These are phyloP conservation scores for Monopis laevigella DNA, from an alignment of 2,888 invertebrate genomes.

Conservation along the genomic window DNA sequence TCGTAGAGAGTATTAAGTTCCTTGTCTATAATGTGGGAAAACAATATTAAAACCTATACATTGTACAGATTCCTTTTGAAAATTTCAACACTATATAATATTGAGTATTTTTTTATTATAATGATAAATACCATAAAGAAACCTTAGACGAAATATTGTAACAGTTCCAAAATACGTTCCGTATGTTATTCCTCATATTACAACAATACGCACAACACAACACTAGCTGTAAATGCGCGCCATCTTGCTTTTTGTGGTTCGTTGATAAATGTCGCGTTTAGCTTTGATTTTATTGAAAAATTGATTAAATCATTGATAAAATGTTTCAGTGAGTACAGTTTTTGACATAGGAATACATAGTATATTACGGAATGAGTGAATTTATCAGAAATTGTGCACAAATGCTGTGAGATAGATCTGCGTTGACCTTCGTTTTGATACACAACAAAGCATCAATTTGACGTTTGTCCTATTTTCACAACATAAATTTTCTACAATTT, in stretches of 20 bases:
- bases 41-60: neutral
- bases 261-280: constrained; percentile 51
- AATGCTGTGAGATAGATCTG: constrained; percentile 62
- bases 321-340: constrained; percentile 57
- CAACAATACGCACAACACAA: too few species aligned
- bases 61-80: neutral
- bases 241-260: constrained; percentile 10
- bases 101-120: neutral
- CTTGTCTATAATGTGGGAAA: too few species aligned
- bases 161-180: too few species aligned
- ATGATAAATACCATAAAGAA: too few species aligned
- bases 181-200: too few species aligned
- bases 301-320: constrained; percentile 42
- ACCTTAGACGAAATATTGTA: too few species aligned
- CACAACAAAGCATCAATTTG: constrained; percentile 70
- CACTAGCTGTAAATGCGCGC: constrained; percentile 8
- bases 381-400: constrained; percentile 26
- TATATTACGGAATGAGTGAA: constrained; percentile 27
- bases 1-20: too few species aligned
- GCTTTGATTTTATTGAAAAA: constrained; percentile 56
- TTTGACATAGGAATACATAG: constrained; percentile 19
- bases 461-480: constrained; percentile 69
- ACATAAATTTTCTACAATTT: constrained; percentile 32
- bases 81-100: neutral
- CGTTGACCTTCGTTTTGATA: constrained; percentile 69